Conservation (phyloP, 2,888 invertebrate genomes). For the Bruchidius siliquastri region DNA sequence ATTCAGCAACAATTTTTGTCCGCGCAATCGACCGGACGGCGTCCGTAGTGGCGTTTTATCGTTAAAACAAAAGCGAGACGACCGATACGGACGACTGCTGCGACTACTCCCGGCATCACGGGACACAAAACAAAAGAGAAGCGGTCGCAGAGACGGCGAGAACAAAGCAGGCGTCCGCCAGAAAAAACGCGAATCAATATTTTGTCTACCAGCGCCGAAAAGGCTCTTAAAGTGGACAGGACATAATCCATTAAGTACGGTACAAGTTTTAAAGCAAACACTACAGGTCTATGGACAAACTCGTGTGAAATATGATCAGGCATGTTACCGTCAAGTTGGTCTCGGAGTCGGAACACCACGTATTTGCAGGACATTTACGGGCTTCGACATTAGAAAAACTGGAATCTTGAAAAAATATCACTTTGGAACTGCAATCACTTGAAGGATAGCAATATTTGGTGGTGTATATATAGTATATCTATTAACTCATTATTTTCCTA, state of each 20-base stretch:
- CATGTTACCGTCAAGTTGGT: background rate
- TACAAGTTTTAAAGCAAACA: conserved; percentile 29
- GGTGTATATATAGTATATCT: too few relatives aligned
- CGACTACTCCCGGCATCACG: background rate
- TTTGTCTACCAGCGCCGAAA: conserved; percentile 24
- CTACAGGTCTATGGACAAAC: conserved; percentile 28
- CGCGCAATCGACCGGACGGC: background rate
- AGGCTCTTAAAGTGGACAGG: conserved; percentile 23
- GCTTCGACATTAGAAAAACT: too few relatives aligned
- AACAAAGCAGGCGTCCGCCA: background rate
- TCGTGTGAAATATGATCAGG: conserved; percentile 30
- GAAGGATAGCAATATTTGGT: too few relatives aligned
- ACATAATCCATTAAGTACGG: conserved; percentile 30
- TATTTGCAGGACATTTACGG: too few relatives aligned
- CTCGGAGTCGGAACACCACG: too few relatives aligned
- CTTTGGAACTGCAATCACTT: too few relatives aligned
- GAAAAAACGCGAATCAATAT: conserved; percentile 20
- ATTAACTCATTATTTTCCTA: too few relatives aligned
- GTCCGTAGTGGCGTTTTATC: background rate
- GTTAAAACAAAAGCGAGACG: background rate
- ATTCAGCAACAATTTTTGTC: background rate
- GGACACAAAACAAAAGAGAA: conserved; percentile 15
- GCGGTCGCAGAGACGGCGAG: background rate
- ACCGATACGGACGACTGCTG: background rate
- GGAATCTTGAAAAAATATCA: too few relatives aligned